These are phyloP conservation scores for Sebastes cheni DNA, from an alignment of 2,797 vertebrate species.

Conservation along the genomic window DNA sequence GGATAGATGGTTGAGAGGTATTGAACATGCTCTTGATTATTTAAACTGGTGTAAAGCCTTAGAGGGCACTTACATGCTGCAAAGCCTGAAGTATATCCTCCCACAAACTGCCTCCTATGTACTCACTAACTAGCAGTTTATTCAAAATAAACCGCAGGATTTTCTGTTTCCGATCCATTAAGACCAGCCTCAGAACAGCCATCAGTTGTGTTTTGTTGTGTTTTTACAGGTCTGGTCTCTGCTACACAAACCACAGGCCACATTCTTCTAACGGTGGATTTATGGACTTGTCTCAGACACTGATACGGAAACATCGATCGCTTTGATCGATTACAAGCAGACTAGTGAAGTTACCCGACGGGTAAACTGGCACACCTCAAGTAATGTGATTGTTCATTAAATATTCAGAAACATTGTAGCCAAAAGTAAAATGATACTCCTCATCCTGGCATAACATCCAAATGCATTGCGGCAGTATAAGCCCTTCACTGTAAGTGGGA, in stretches of 20 bases:
- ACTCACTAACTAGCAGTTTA: background rate
- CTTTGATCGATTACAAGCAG: constrained; percentile 34
- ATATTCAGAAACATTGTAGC: constrained; percentile 1
- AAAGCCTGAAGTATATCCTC: constrained; percentile 31
- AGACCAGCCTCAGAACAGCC: background rate
- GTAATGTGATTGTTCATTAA: constrained; percentile 27
- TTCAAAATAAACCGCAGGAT: constrained; percentile 10
- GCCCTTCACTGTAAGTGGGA: constrained; percentile 7
- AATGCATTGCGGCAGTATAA: background rate
- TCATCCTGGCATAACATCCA: background rate
- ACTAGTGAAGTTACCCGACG: constrained; percentile 14
- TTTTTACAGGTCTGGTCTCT: constrained; percentile 12
- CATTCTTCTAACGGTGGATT: constrained; percentile 31
- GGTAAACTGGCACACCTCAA: constrained; percentile 19
- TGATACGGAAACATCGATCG: constrained; percentile 28
- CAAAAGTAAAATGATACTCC: constrained; percentile 20
- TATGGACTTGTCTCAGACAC: constrained; percentile 40
- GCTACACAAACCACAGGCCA: constrained; percentile 17
- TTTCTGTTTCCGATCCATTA: background rate
- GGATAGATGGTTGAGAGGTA: constrained; percentile 11
- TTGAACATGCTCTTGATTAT: constrained; percentile 30
- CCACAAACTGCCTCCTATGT: background rate
- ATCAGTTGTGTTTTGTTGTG: constrained; percentile 7
- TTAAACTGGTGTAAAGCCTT: constrained; percentile 12
- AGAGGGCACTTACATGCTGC: constrained; percentile 16